phyloP scores from a whole-genome alignment of 2,113 vertebrate species.

The Tetrax tetrax region DNA sequence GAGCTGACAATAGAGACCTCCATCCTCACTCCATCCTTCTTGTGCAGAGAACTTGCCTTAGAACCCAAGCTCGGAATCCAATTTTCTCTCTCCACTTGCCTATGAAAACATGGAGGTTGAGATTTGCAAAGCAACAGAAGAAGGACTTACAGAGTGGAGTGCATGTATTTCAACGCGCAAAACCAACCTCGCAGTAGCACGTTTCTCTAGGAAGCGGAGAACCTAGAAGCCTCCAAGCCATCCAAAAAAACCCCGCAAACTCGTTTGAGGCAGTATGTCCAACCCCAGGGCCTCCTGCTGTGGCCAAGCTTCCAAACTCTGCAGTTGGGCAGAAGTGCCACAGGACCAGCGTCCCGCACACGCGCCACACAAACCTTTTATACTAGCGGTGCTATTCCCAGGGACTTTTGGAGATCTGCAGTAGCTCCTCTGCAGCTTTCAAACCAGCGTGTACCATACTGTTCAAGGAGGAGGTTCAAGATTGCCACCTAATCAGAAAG shows the following conservation, averaged over 20 bases:
- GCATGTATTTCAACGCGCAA: fast-evolving
- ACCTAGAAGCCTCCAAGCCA: not conserved
- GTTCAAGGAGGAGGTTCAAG: not conserved
- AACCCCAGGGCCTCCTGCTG: not conserved
- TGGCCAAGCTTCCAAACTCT: not conserved
- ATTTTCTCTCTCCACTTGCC: not conserved
- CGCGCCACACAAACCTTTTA: not conserved
- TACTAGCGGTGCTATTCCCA: not conserved
- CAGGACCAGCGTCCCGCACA: not conserved
- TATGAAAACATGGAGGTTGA: not conserved
- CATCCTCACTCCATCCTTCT: not conserved
- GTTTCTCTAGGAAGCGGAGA: not conserved
- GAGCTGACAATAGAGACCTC: not conserved
- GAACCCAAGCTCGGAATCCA: not conserved
- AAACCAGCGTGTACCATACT: not conserved
- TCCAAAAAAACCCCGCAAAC: fast-evolving
- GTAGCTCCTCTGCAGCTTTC: not conserved
- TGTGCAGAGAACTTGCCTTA: not conserved
- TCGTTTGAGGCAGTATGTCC: fast-evolving
- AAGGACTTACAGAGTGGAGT: fast-evolving
- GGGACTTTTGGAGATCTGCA: not conserved
- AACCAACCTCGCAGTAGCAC: fast-evolving
- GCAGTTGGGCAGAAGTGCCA: fast-evolving
- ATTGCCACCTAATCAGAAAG: not conserved
- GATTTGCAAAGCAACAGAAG: not conserved